Evolutionary conservation across 2,797 vertebrate genomes (phyloP), one percentile per base, ranked within the genome.

Genomic region (Ceryle rudis): DNA sequence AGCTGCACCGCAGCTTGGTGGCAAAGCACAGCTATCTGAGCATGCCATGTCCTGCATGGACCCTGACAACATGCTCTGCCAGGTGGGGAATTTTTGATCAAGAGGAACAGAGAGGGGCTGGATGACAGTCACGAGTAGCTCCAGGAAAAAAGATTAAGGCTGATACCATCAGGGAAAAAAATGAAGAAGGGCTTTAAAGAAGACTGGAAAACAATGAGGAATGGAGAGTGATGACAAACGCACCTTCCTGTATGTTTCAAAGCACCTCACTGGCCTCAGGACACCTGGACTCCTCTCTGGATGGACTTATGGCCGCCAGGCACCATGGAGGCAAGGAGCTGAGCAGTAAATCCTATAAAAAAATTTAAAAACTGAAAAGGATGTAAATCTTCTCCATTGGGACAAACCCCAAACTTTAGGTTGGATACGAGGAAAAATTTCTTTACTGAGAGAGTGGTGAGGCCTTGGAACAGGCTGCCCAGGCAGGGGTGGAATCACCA

Each of bases 61-160:
- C 23, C 2, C 0, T 1, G 31, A 20, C 0, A 9, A 55, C n/a
- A 8, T 42, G 47, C 42, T 67, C 26, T 55, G 35, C 31, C 25
- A 12, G 4, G 4, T 21, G 58, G 44, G 31, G 35, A 44, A 15
- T n/a, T 51, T n/a, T 8, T 31, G 60, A 0, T 9, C 16, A 28
- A 7, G 12, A 66, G 35, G 29, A 67, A 10, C 49, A 39, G n/a
- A 58, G 44, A 39, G 11, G 7, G n/a, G 10, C 39, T 44, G 35
- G 13, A 28, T 62, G 13, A 41, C 11, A 79, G 26, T 16, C 55
- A 60, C 11, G 11, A 26, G 35, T 0, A 41, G 20, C 14, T 52
- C 11, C 16, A 51, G 39, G 18, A 35, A 23, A 44, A 83, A 91
- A 57, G 5, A 14, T 54, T 67, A 60, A 86, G 23, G 3, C 9